Conservation (phyloP, 2,797 vertebrate species). For the Esox lucius region DNA sequence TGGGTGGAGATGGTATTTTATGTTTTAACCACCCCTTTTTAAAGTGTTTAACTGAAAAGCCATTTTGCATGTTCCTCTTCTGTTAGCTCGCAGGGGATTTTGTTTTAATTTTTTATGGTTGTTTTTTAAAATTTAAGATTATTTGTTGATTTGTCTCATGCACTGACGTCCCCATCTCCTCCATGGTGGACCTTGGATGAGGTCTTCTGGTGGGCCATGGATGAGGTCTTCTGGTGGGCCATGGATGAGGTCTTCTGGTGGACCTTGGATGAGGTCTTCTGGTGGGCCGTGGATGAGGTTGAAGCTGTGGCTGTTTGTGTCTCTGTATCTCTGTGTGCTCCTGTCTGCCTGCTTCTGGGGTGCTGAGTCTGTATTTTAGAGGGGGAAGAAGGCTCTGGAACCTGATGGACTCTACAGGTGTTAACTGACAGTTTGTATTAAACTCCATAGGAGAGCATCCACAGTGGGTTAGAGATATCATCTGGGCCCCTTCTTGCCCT, state of each 20-base stretch:
- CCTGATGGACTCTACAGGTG: not conserved
- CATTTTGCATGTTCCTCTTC: slow-evolving; percentile 58
- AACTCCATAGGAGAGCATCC: not conserved
- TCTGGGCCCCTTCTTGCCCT: not conserved
- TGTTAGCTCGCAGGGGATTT: slow-evolving; percentile 37
- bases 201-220: not conserved
- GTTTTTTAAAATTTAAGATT: slow-evolving; percentile 13
- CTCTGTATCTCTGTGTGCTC: not conserved
- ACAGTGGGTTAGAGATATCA: slow-evolving; percentile 6
- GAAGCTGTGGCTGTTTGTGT: not conserved
- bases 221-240: slow-evolving; percentile 16
- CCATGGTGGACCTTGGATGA: slow-evolving; percentile 18
- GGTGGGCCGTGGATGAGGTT: not conserved
- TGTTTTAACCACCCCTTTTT: slow-evolving; percentile 56
- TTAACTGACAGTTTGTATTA: not conserved
- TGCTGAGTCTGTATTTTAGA: not conserved
- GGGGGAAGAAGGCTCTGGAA: not conserved
- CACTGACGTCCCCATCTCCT: slow-evolving; percentile 46
- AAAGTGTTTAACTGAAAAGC: slow-evolving; percentile 63
- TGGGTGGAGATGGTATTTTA: slow-evolving; percentile 68
- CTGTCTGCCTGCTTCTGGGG: too few relatives aligned
- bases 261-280: slow-evolving; percentile 1
- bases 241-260: not conserved
- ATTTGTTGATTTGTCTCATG: slow-evolving; percentile 55
- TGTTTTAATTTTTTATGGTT: slow-evolving; percentile 17